A percentile compares a stretch with the other conserved stretches of the same genome.
Evolutionary conservation across 2,113 vertebrate species (phyloP).

Genomic region (Anser brachyrhynchus): DNA sequence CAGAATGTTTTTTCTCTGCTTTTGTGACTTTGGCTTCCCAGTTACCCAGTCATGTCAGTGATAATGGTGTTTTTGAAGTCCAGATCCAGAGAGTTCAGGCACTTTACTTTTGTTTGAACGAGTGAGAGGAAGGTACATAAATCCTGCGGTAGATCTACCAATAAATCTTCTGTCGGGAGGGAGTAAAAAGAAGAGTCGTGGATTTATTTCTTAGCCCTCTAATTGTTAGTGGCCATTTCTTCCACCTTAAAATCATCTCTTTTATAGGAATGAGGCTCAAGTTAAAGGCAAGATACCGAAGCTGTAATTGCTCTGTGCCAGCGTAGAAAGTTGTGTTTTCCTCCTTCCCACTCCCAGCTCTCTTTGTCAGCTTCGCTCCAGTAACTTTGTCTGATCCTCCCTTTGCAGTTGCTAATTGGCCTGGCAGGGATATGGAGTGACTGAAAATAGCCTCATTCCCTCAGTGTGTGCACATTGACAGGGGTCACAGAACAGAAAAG

Average conservation of each 20-base stretch:
- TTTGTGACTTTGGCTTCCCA: background rate
- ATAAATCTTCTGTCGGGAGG: background rate
- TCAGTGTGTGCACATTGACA: background rate
- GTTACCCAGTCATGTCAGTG: background rate
- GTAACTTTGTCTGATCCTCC: slow-evolving; percentile 9
- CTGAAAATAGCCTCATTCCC: slow-evolving; percentile 42
- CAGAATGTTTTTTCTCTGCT: background rate
- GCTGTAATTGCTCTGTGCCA: background rate
- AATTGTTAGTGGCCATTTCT: background rate
- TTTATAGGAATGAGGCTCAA: background rate
- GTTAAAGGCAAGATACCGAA: background rate
- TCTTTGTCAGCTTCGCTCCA: background rate
- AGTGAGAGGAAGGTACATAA: background rate
- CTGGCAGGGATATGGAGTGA: slow-evolving; percentile 2
- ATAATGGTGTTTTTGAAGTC: slow-evolving; percentile 12
- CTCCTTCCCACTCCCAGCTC: background rate
- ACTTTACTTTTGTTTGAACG: background rate
- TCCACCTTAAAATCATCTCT: background rate
- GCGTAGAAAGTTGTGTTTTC: background rate
- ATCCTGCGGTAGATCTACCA: background rate
- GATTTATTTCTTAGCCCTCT: background rate
- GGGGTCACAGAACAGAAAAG: slow-evolving; percentile 20
- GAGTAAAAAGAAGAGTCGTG: background rate
- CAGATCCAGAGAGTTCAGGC: background rate
- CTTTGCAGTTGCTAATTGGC: slow-evolving; percentile 49